Percentiles rank a stretch among this genome's conserved stretches.
Conservation (phyloP, 2,113 vertebrate species). For the Peromyscus maniculatus region DNA sequence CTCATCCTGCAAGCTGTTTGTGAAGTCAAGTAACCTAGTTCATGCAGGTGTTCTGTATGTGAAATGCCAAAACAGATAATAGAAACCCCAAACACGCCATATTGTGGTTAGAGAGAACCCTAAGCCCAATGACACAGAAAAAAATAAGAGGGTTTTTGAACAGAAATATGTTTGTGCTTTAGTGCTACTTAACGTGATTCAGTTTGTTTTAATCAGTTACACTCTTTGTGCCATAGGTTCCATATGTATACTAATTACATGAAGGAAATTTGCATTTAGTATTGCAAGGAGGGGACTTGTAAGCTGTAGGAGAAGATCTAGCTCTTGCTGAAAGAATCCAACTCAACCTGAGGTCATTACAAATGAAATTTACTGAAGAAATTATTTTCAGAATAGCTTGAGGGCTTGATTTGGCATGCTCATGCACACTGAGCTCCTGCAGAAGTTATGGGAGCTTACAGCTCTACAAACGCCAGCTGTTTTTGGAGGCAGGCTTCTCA, state of each 20-base stretch:
- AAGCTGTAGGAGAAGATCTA: slow-evolving; percentile 54
- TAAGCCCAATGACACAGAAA: slow-evolving; percentile 61
- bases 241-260: slow-evolving; percentile 71
- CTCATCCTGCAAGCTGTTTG: slow-evolving; percentile 67
- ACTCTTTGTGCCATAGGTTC: slow-evolving; percentile 76
- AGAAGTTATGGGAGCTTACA: slow-evolving; percentile 74
- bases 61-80: slow-evolving; percentile 74
- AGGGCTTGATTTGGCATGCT: slow-evolving; percentile 75
- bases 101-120: slow-evolving; percentile 57
- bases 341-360: slow-evolving; percentile 76
- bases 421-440: slow-evolving; percentile 35
- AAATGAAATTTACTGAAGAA: slow-evolving; percentile 78
- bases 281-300: slow-evolving; percentile 38
- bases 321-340: slow-evolving; percentile 67
- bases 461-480: slow-evolving; percentile 79
- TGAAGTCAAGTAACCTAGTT: slow-evolving; percentile 65
- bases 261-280: slow-evolving; percentile 60
- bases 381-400: slow-evolving; percentile 77
- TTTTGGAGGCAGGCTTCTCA: slow-evolving; percentile 50
- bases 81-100: slow-evolving; percentile 53
- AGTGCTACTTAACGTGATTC: slow-evolving; percentile 58
- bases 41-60: slow-evolving; percentile 75
- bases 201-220: slow-evolving; percentile 76
- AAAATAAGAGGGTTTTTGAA: slow-evolving; percentile 55
- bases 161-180: slow-evolving; percentile 70